Conservation (phyloP, 1,140 invertebrate genomes). For the Drosophila tani region DNA sequence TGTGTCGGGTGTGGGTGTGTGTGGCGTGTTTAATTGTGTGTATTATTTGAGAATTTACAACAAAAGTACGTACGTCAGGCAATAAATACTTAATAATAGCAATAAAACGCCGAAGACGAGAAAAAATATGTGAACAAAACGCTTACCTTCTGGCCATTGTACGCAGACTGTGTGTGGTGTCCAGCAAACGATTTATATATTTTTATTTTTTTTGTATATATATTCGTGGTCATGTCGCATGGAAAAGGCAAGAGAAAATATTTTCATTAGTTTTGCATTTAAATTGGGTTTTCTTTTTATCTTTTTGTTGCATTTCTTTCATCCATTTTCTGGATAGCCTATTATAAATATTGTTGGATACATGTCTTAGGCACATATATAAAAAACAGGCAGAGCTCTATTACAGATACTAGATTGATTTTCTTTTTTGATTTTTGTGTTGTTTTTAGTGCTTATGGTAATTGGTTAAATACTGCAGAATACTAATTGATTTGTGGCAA, state of each 20-base stretch:
- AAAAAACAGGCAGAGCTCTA: slow-evolving; percentile 66
- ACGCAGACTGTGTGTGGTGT: slow-evolving; percentile 89
- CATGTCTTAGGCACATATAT: slow-evolving; percentile 58
- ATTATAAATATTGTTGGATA: slow-evolving; percentile 39
- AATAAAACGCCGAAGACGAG: slow-evolving; percentile 48
- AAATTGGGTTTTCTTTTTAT: slow-evolving; percentile 33
- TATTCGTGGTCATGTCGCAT: slow-evolving; percentile 55
- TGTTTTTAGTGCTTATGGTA: slow-evolving; percentile 47
- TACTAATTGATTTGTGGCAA: slow-evolving; percentile 42
- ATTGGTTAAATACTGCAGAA: slow-evolving; percentile 44
- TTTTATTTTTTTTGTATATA: slow-evolving; percentile 27
- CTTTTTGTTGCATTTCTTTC: slow-evolving; percentile 37
- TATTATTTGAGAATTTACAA: slow-evolving; percentile 64
- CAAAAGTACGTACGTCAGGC: slow-evolving; percentile 74
- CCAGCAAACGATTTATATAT: slow-evolving; percentile 86
- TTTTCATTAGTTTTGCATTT: slow-evolving; percentile 69
- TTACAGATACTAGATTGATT: slow-evolving; percentile 44
- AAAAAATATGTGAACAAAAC: slow-evolving; percentile 55
- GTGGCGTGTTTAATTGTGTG: slow-evolving; percentile 40
- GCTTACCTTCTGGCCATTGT: slow-evolving; percentile 94
- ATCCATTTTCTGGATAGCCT: slow-evolving; percentile 14
- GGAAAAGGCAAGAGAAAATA: slow-evolving; percentile 72
- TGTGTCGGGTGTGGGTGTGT: slow-evolving; percentile 13
- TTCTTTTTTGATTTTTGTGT: slow-evolving; percentile 15
- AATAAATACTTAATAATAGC: slow-evolving; percentile 76